Base-by-base conservation (phyloP, 2,797 vertebrate species). In the Sebastes hubbsi region DNA sequence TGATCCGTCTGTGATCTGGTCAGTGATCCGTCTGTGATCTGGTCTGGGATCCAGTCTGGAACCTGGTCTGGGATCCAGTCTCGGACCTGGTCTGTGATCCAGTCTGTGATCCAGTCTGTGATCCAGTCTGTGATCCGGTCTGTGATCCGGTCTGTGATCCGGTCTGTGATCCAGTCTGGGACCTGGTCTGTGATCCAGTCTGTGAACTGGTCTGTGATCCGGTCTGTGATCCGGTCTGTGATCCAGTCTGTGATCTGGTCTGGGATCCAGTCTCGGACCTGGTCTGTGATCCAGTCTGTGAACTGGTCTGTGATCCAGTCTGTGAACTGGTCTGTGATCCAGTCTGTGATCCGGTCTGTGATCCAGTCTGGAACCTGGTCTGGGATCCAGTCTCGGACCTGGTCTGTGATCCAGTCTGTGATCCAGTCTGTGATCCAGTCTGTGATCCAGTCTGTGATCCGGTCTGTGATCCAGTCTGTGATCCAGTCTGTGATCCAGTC, bases 261-360 rank as follows among this genome's bases (percentile, higher is more conserved):
- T n/a, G n/a, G n/a, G n/a, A n/a, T n/a, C n/a, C n/a, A n/a, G n/a
- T n/a, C n/a, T n/a, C n/a, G n/a, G n/a, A n/a, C n/a, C n/a, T n/a
- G n/a, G 22, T 55, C 10, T 12, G n/a, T 1, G 49, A 22, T 52
- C 8, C 7, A n/a, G 25, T 42, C 65, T 30, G n/a, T 2, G 7
- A 30, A 1, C 18, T 1, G 20, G 18, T 52, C 8, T n/a, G 8
- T 4, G 49, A n/a, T 52, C 20, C 3, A 4, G 20, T 52, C 8
- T n/a, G 20, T 1, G 20, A n/a, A 11, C 59, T 4, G 5, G 18
- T 34, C 34, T 11, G 34, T 1, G 34, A 22, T 11, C 20, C 2
- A 2, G 20, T 22, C 8, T 54, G 4, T 0, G 4, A 22, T 1
- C 10, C 0, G 9, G n/a, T 55, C 10, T 22, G 46, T 0, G 54